Evolutionary conservation across 2,113 vertebrate species (phyloP).

Genomic region (Agapornis roseicollis): DNA sequence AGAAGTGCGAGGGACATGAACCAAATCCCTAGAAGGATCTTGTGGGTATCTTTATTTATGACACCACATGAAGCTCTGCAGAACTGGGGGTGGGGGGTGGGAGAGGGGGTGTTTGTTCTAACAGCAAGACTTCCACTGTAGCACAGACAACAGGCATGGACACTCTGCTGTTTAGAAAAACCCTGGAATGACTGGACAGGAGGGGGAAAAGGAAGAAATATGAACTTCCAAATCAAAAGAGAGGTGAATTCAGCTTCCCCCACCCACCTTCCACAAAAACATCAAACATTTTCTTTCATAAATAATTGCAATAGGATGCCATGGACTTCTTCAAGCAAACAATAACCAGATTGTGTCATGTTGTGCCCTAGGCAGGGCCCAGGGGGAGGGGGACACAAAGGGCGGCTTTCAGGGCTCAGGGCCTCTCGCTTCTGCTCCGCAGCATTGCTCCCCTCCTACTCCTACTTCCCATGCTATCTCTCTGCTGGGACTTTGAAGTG

Average conservation of each 20-base stretch:
- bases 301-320: constrained; percentile 90
- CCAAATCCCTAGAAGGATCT: background rate
- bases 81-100: background rate
- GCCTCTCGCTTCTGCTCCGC: constrained; percentile 5
- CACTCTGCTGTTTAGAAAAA: background rate
- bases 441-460: background rate
- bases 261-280: constrained; percentile 73
- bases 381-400: constrained; percentile 77
- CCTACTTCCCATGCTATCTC: background rate
- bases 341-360: constrained; percentile 84
- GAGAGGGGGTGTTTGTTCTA: background rate
- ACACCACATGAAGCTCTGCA: background rate
- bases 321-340: constrained; percentile 78
- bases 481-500: background rate
- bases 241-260: constrained; percentile 63
- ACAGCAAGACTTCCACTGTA: background rate
- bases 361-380: constrained; percentile 77
- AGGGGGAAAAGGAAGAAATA: constrained; percentile 28
- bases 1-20: background rate
- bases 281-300: constrained; percentile 88
- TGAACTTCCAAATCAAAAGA: background rate
- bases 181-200: background rate
- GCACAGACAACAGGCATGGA: background rate
- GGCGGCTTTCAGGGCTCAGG: constrained; percentile 72
- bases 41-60: background rate